Percentiles rank a stretch among this genome's conserved stretches.
Conservation (phyloP, 2,888 invertebrate genomes). For the Gibbula magus region DNA sequence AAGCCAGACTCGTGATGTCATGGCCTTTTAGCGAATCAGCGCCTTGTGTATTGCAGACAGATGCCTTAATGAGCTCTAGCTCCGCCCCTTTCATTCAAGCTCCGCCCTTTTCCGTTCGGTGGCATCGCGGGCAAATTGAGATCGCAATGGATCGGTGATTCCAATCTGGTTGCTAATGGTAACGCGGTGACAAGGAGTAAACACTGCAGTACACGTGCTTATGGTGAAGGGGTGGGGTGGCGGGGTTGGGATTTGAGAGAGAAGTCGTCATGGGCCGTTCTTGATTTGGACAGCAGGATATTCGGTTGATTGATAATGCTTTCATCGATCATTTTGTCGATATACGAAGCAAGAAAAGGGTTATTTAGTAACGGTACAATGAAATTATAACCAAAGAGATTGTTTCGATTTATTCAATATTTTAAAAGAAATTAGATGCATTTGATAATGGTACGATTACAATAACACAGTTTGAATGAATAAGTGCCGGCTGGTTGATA, state of each 20-base stretch:
- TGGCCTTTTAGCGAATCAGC: neutral
- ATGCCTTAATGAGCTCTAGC: neutral
- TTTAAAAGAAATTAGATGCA: no score
- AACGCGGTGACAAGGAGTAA: constrained; percentile 8
- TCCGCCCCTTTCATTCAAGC: neutral
- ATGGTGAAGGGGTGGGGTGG: neutral
- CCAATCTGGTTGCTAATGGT: neutral
- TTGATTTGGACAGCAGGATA: no score
- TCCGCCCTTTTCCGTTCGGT: neutral
- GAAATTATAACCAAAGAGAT: no score
- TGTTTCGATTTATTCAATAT: no score
- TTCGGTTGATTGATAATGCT: no score
- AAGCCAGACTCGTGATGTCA: constrained; percentile 12
- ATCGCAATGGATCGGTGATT: neutral
- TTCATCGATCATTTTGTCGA: no score
- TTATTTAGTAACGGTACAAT: no score
- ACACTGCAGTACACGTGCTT: neutral
- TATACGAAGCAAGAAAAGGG: no score
- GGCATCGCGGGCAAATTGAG: constrained; percentile 15
- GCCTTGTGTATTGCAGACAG: neutral
- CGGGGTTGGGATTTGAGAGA: neutral
- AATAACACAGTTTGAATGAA: no score
- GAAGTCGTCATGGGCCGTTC: no score
- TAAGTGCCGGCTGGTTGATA: no score
- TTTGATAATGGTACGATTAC: no score